These are phyloP conservation scores for Semicossyphus pulcher DNA, from an alignment of 2,113 vertebrate genomes.

Conservation along the genomic window DNA sequence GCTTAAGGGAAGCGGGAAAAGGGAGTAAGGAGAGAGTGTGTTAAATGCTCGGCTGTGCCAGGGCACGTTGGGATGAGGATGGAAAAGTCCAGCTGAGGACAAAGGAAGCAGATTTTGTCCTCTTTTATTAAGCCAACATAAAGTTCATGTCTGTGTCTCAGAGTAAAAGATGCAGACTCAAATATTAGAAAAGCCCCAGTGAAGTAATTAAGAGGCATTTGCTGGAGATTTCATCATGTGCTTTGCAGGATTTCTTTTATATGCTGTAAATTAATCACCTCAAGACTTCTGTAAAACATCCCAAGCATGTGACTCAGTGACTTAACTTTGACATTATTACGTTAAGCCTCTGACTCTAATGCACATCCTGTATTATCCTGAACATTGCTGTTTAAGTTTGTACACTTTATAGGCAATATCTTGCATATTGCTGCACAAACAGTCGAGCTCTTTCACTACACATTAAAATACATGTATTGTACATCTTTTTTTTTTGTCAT, in stretches of 20 bases:
- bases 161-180: not conserved
- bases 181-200: too few species aligned
- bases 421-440: too few species aligned
- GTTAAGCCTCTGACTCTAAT: too few species aligned
- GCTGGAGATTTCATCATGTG: not conserved
- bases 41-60: conserved; percentile 49
- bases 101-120: conserved; percentile 11
- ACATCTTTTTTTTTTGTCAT: too few species aligned
- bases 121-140: conserved; percentile 21
- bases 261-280: not conserved
- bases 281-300: too few species aligned
- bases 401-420: too few species aligned
- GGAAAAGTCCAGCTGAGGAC: conserved; percentile 46
- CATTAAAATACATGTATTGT: too few species aligned
- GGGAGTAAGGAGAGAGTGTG: conserved; percentile 33
- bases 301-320: not conserved
- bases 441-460: too few species aligned
- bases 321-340: too few species aligned
- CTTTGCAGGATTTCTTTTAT: not conserved
- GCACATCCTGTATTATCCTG: too few species aligned
- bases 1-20: conserved; percentile 34
- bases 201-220: not conserved
- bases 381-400: too few species aligned
- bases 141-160: not conserved
- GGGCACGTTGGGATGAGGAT: conserved; percentile 50